A percentile compares a stretch with the other conserved stretches of the same genome.
Conservation (phyloP, 2,113 vertebrate genomes). For the Pterocles burchelli region DNA sequence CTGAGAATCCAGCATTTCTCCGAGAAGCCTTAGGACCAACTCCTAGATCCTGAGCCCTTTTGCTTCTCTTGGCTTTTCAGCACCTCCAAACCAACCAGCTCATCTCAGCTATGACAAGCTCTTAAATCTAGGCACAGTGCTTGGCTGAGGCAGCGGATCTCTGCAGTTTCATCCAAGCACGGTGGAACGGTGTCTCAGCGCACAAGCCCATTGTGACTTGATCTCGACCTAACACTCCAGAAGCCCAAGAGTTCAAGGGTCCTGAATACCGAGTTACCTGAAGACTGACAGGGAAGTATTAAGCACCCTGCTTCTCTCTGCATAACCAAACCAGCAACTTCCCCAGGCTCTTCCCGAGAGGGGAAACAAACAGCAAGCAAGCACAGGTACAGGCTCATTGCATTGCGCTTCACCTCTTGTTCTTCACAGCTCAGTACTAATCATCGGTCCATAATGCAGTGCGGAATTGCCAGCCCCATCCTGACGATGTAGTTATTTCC, state of each 20-base stretch:
- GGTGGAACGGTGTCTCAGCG: neutral
- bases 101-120: neutral
- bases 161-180: fast-evolving
- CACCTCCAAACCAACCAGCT: neutral
- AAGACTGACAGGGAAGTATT: neutral
- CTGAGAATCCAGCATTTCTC: neutral
- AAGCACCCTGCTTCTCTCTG: neutral
- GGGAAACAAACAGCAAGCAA: neutral
- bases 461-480: constrained; percentile 76
- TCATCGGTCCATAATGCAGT: constrained; percentile 76
- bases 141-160: neutral
- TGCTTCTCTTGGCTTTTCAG: neutral
- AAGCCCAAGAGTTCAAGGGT: neutral
- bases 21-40: neutral
- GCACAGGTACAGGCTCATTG: constrained; percentile 27
- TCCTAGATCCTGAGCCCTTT: fast-evolving
- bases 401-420: constrained; percentile 74
- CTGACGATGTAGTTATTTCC: constrained; percentile 97
- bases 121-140: fast-evolving
- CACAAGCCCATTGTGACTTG: too few relatives aligned
- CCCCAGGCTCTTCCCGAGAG: neutral
- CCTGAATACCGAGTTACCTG: too few relatives aligned
- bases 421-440: constrained; percentile 94
- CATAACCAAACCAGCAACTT: neutral
- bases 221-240: neutral